These are phyloP conservation scores for Eudasyphora cyanicolor DNA, from an alignment of 2,888 invertebrate species.

Conservation along the genomic window DNA sequence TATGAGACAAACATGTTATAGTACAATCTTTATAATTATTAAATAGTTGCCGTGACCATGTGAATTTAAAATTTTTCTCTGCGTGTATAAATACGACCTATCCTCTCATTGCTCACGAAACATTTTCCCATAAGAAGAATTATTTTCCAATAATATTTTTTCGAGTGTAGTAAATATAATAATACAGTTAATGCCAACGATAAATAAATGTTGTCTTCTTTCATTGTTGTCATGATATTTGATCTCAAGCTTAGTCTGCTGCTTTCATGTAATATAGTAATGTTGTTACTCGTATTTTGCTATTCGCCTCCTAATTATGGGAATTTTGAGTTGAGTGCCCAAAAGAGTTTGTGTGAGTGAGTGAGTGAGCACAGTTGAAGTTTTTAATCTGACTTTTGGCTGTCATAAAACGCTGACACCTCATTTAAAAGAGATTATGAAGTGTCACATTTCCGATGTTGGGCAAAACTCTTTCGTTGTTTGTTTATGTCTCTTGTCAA, in stretches of 20 bases:
- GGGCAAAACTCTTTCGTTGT: neutral
- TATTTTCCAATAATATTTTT: too few species aligned
- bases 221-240: neutral
- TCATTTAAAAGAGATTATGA: neutral
- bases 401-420: neutral
- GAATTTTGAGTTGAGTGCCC: neutral
- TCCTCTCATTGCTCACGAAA: too few species aligned
- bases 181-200: too few species aligned
- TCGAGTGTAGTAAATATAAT: too few species aligned
- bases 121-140: too few species aligned
- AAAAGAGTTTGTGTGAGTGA: neutral
- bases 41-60: too few species aligned
- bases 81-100: too few species aligned
- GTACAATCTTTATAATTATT: too few species aligned
- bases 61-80: too few species aligned
- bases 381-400: neutral
- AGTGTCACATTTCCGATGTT: neutral
- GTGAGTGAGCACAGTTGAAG: neutral
- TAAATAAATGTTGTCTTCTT: neutral
- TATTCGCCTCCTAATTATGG: conserved; percentile 13
- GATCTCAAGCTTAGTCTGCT: conserved; percentile 8
- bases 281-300: neutral
- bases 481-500: neutral
- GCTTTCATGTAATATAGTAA: neutral
- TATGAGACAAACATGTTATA: too few species aligned